These are phyloP conservation scores for Peromyscus melanophrys DNA, from an alignment of 2,797 vertebrate genomes.

Conservation along the genomic window DNA sequence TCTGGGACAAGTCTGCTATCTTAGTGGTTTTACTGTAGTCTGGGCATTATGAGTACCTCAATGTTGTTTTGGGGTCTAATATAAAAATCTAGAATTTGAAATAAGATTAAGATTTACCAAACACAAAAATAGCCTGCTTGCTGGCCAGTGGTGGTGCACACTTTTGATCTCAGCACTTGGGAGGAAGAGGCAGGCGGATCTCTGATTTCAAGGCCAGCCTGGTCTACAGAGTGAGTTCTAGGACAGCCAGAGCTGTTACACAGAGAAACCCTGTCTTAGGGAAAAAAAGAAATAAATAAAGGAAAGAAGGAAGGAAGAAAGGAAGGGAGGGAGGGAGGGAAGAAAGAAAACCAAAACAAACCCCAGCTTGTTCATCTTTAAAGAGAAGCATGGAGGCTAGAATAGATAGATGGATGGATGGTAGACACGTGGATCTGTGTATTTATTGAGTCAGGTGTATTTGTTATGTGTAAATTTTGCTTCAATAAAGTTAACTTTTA, in stretches of 20 bases:
- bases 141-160: not conserved
- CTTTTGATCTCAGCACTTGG: not conserved
- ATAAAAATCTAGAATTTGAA: constrained; percentile 29
- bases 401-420: not conserved
- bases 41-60: not conserved
- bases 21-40: not conserved
- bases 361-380: constrained; percentile 22
- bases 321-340: not conserved
- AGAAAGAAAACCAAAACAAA: not conserved
- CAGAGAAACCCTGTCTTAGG: not conserved
- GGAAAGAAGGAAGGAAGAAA: too few species aligned
- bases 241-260: not conserved
- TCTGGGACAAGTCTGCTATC: not conserved
- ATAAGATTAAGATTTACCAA: constrained; percentile 54
- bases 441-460: not conserved
- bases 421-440: not conserved
- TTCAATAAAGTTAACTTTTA: constrained; percentile 21
- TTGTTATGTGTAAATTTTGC: constrained; percentile 2
- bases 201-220: not conserved
- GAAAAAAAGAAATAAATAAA: not conserved
- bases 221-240: not conserved
- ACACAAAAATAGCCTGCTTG: not conserved
- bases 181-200: not conserved
- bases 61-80: constrained; percentile 21
- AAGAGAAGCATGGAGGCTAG: not conserved